Percentiles rank a stretch among this genome's conserved stretches.
These are phyloP conservation scores for Coracopsis vasa DNA, from an alignment of 2,113 vertebrate species.

Conservation along the genomic window DNA sequence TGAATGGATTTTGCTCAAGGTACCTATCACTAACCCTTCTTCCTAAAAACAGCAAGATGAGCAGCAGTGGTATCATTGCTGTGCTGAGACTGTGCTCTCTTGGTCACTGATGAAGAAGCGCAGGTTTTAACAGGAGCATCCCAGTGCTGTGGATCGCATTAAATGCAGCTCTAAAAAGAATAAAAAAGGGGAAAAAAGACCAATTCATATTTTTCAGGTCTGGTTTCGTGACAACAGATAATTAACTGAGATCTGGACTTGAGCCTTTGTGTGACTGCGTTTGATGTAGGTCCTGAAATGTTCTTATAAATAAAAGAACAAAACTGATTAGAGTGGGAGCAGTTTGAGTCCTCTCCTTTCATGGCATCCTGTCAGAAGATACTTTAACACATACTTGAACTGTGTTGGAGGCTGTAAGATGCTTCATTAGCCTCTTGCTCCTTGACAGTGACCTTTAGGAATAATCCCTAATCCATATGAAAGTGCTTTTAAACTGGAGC, in stretches of 20 bases:
- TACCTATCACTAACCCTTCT: background rate
- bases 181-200: accelerated
- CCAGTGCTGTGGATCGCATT: background rate
- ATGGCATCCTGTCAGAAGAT: background rate
- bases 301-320: background rate
- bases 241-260: background rate
- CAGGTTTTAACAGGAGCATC: background rate
- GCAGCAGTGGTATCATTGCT: background rate
- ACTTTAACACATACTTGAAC: accelerated
- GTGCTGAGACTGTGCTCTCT: background rate
- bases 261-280: background rate
- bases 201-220: background rate
- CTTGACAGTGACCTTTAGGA: background rate
- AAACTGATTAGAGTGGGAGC: background rate
- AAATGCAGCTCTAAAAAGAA: background rate
- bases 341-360: background rate
- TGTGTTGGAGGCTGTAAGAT: background rate
- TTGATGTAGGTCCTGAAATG: background rate
- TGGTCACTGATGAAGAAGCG: background rate
- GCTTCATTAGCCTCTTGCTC: background rate
- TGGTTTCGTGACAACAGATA: background rate
- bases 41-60: background rate
- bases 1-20: background rate
- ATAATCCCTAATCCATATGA: background rate
- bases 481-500: background rate